phyloP scores from a whole-genome alignment of 2,888 invertebrate genomes.

The Folsomia candida region DNA sequence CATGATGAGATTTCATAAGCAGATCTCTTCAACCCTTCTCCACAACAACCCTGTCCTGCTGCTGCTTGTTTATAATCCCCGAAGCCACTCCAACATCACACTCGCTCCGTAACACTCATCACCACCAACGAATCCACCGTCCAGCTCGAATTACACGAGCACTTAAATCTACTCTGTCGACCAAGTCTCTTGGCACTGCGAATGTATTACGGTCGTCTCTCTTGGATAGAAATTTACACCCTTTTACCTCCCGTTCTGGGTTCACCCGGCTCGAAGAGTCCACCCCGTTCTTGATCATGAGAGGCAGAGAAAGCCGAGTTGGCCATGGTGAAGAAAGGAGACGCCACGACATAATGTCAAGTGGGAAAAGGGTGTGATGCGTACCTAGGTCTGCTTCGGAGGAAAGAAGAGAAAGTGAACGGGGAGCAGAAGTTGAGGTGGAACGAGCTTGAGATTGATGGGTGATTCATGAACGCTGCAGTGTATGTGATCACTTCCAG shows the following conservation, averaged over 20 bases:
- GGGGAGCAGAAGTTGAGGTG: too few species aligned
- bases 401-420: too few species aligned
- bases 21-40: constrained; percentile 3
- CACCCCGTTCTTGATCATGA: constrained; percentile 18
- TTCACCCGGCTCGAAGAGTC: background rate
- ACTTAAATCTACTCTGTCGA: background rate
- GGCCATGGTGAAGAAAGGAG: too few species aligned
- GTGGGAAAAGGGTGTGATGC: too few species aligned
- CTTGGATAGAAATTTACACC: constrained; percentile 7
- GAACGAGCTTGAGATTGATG: too few species aligned
- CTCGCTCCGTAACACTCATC: background rate
- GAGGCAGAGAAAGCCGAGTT: background rate
- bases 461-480: too few species aligned
- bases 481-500: too few species aligned
- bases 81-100: background rate
- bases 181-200: background rate
- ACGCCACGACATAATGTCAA: too few species aligned
- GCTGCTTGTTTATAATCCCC: background rate
- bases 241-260: constrained; percentile 17
- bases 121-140: background rate
- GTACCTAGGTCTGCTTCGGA: too few species aligned
- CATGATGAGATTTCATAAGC: constrained; percentile 3
- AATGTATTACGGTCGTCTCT: background rate
- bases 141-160: constrained; percentile 3
- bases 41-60: background rate